phyloP scores from a whole-genome alignment of 2,888 invertebrate species.

The Noctuana brunneofusca region DNA sequence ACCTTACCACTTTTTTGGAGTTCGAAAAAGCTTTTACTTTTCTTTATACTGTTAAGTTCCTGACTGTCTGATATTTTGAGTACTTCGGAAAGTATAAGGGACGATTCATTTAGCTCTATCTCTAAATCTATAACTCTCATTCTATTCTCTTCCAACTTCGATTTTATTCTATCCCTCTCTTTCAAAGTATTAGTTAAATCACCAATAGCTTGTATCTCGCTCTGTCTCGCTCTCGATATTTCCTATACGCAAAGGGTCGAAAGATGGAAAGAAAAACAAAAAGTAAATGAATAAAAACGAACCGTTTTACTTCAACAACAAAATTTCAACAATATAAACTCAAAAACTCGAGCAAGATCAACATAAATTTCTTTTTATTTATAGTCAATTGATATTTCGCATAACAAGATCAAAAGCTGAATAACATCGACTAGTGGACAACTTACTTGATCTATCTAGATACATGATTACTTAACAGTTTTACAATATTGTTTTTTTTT shows the following conservation, averaged over 20 bases:
- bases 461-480: conserved; percentile 80
- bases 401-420: conserved; percentile 76
- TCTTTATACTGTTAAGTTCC: conserved; percentile 64
- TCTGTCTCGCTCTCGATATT: conserved; percentile 67
- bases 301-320: conserved; percentile 66
- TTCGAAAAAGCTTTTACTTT: conserved; percentile 75
- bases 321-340: conserved; percentile 71
- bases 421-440: conserved; percentile 79
- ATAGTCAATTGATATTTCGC: conserved; percentile 66
- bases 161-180: conserved; percentile 64
- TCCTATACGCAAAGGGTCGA: conserved; percentile 66
- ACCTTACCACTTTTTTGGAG: conserved; percentile 83
- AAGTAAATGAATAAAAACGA: conserved; percentile 54
- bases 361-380: conserved; percentile 62
- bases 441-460: conserved; percentile 76
- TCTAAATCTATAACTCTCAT: conserved; percentile 79
- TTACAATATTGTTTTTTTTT: conserved; percentile 71
- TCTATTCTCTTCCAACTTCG: conserved; percentile 69
- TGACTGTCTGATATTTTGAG: conserved; percentile 73
- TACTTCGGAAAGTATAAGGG: conserved; percentile 76
- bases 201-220: conserved; percentile 65
- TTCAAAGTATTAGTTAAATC: conserved; percentile 62
- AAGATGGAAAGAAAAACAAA: conserved; percentile 66
- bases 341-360: conserved; percentile 69
- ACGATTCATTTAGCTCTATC: conserved; percentile 79